Percentiles rank a stretch among this genome's conserved stretches.
Conservation (phyloP, 1,140 invertebrate genomes). For the Drosophila aff. region DNA sequence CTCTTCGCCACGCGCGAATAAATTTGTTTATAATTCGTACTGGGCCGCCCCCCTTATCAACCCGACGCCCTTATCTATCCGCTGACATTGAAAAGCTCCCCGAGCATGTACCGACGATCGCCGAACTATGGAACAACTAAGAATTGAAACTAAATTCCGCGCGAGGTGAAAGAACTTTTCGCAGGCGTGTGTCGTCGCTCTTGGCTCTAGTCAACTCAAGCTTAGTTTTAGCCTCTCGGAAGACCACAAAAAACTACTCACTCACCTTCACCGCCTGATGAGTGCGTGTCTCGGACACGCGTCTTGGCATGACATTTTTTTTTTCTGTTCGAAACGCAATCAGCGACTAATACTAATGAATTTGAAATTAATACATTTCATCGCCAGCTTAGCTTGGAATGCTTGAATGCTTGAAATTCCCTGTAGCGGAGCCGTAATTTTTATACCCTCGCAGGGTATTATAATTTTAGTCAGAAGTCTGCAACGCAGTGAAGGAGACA, state of each 20-base stretch:
- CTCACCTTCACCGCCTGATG: constrained; percentile 6
- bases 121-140: neutral
- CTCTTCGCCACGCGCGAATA: constrained; percentile 29
- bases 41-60: constrained; percentile 10
- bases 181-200: constrained; percentile 15
- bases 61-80: constrained; percentile 17
- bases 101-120: constrained; percentile 3
- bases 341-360: constrained; percentile 52
- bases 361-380: constrained; percentile 70
- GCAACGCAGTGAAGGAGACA: no score
- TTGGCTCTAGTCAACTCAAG: neutral
- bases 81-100: constrained; percentile 16
- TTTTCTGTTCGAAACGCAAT: constrained; percentile 19
- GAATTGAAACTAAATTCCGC: constrained; percentile 13
- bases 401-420: constrained; percentile 2
- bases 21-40: constrained; percentile 43
- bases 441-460: no score
- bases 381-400: constrained; percentile 25
- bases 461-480: no score
- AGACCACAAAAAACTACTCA: constrained; percentile 3
- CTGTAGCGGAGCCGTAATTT: no score
- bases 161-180: constrained; percentile 34
- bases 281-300: constrained; percentile 70
- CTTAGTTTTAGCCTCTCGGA: neutral
- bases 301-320: constrained; percentile 57